Evolutionary conservation across 2,888 invertebrate genomes (phyloP).

Genomic region (Trachelus stipa): DNA sequence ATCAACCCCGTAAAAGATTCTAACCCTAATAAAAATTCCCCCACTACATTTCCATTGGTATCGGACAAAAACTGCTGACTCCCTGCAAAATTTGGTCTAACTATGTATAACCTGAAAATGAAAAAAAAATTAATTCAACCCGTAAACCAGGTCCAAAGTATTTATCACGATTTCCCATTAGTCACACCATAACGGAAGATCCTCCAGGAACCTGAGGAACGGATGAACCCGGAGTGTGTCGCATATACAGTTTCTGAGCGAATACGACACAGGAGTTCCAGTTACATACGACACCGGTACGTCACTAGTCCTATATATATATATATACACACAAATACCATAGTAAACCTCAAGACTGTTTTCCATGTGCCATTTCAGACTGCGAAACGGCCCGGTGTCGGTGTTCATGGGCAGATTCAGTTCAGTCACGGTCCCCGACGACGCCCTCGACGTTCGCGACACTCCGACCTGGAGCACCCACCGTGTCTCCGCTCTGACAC

Average conservation of each 20-base stretch:
- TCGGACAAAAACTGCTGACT: too few relatives aligned
- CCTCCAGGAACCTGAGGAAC: too few relatives aligned
- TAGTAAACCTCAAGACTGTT: too few relatives aligned
- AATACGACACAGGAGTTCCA: conserved; percentile 54
- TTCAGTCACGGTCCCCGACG: conserved; percentile 62
- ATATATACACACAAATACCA: background rate
- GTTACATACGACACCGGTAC: conserved; percentile 48
- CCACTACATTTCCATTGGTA: too few relatives aligned
- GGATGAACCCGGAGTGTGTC: conserved; percentile 10
- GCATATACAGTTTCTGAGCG: conserved; percentile 56
- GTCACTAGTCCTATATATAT: too few relatives aligned
- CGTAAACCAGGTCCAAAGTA: too few relatives aligned
- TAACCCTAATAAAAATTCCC: conserved; percentile 22
- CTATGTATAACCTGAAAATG: too few relatives aligned
- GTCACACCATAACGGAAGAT: too few relatives aligned
- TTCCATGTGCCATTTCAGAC: too few relatives aligned
- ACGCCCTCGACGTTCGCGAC: conserved; percentile 51
- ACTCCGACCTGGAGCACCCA: conserved; percentile 56
- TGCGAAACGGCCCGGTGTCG: conserved; percentile 41
- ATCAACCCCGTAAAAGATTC: conserved; percentile 13
- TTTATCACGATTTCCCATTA: too few relatives aligned
- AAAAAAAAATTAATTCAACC: too few relatives aligned
- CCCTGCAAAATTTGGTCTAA: too few relatives aligned
- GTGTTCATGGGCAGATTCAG: conserved; percentile 57
- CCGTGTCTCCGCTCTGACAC: conserved; percentile 62